Base-by-base conservation (phyloP, 2,797 vertebrate species). In the Lepilemur septentrionalis region DNA sequence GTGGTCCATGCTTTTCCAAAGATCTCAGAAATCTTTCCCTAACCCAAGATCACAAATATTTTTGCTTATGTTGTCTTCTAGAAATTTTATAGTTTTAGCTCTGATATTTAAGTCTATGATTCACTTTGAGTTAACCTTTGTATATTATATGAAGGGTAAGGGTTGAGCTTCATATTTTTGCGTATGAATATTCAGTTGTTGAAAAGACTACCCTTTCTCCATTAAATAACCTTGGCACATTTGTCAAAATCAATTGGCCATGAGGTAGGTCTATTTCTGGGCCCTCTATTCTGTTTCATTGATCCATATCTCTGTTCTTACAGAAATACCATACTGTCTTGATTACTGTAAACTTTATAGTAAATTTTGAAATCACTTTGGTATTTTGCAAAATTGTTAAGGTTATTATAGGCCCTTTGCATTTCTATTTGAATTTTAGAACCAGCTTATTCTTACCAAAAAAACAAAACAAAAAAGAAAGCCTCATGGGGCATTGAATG, bases 391-490 rank as follows among this genome's bases (percentile, higher is more conserved):
- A 38, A 69, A 83, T 43, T 35, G 43, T 83, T 78, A 57, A 59
- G 30, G n/a, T 85, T 88, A 48, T 61, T 86, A 30, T 46, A 8
- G 35, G 23, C 67, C 30, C 10, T 78, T 93, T 81, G 30, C 73
- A 75, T 94, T 85, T 46, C 30, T 80, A 76, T 84, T 96, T 67
- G 4, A 82, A 61, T 80, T 88, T 92, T 65, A 80, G 23, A 80
- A 46, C 28, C 41, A 41, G 17, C 4, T 70, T 55, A 72, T 72
- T 43, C 22, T 23, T 57, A 57, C 55, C 8, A 57, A 57, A 57
- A 79, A 79, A 46, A 18, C 13, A 55, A 14, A 35, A 86, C 46
- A 48, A 35, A 89, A 61, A 35, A 0, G 18, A 18, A 30, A 22
- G 18, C 7, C 38, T 91, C 48, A 35, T 88, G 46, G 43, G 4